Conservation (phyloP, 2,113 vertebrate genomes). For the Daubentonia madagascariensis region DNA sequence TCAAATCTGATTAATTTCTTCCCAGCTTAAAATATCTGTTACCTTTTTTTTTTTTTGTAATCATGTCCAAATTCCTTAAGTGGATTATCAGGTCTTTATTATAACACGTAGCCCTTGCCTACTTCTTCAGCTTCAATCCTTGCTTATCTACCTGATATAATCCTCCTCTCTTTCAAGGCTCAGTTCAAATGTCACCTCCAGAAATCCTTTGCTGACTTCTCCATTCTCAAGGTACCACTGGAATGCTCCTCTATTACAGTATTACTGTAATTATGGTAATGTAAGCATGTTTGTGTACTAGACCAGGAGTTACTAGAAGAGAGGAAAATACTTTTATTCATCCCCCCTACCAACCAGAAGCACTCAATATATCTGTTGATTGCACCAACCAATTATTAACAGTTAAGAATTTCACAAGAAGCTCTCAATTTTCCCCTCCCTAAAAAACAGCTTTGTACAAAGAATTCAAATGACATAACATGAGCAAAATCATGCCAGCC, state of each 20-base stretch:
- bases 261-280: neutral
- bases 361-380: neutral
- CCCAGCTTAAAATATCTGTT: neutral
- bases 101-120: neutral
- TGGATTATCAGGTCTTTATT: neutral
- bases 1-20: conserved; percentile 2
- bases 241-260: neutral
- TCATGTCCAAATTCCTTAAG: neutral
- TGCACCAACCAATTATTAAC: neutral
- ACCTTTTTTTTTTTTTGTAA: neutral
- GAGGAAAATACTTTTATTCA: neutral
- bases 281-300: neutral
- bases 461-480: neutral
- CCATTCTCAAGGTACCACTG: neutral
- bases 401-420: neutral
- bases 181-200: conserved; percentile 9
- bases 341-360: neutral
- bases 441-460: neutral
- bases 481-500: neutral
- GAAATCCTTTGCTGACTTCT: neutral
- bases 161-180: neutral
- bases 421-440: neutral
- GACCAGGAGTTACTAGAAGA: neutral
- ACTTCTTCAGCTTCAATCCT: neutral
- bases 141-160: neutral